Conservation (phyloP, 2,888 invertebrate species). For the Microctonus brassicae region DNA sequence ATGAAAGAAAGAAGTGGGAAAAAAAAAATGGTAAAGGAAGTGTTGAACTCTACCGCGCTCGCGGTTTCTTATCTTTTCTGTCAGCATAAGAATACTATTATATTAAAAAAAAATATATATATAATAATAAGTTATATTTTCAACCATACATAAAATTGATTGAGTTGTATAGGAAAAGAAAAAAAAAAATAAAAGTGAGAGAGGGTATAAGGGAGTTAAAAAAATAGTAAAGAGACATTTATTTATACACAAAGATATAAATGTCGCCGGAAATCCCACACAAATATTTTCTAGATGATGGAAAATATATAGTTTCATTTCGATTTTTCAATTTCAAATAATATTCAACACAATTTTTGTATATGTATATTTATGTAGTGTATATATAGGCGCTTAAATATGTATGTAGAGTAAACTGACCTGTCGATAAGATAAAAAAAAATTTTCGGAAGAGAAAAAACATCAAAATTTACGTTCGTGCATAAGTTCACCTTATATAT, state of each 20-base stretch:
- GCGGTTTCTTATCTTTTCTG: slow-evolving; percentile 15
- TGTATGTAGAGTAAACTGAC: slow-evolving; percentile 59
- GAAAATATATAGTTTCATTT: background rate
- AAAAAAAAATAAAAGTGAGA: background rate
- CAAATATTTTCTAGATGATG: slow-evolving; percentile 1
- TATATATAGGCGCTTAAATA: slow-evolving; percentile 17
- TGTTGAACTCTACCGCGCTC: slow-evolving; percentile 5
- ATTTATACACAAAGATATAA: background rate
- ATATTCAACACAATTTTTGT: slow-evolving; percentile 4
- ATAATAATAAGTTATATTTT: background rate
- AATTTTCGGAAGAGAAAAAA: slow-evolving; percentile 45
- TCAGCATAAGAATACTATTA: slow-evolving; percentile 27
- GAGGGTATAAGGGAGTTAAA: too few species aligned
- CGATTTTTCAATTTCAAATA: slow-evolving; percentile 25
- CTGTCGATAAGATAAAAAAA: slow-evolving; percentile 65
- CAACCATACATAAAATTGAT: too few species aligned
- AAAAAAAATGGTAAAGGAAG: slow-evolving; percentile 26
- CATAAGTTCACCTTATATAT: slow-evolving; percentile 68
- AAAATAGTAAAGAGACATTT: too few species aligned
- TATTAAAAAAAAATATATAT: slow-evolving; percentile 6
- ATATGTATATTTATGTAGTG: too few species aligned
- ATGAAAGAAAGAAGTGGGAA: slow-evolving; percentile 4
- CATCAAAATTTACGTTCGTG: slow-evolving; percentile 64
- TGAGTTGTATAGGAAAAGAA: background rate
- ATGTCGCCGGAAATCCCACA: background rate